A percentile compares a stretch with the other conserved stretches of the same genome.
Conservation (phyloP, 64 coral and sea anemone species). For the Pocillopora damicornis region DNA sequence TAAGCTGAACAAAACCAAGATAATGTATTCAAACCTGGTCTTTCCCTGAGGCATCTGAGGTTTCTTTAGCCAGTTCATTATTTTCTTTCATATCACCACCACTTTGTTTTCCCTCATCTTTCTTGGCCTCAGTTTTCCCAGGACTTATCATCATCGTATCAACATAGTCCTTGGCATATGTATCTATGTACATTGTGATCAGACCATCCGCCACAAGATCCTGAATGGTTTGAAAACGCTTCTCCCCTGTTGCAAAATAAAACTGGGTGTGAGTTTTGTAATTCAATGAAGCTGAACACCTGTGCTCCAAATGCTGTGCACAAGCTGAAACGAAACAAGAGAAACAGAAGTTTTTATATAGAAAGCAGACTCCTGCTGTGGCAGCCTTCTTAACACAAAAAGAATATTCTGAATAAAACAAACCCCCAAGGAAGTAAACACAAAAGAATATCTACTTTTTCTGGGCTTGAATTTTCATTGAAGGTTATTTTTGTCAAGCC, state of each 20-base stretch:
- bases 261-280: neutral
- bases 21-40: slow-evolving; percentile 22
- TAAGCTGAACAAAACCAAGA: neutral
- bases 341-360: neutral
- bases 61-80: slow-evolving; percentile 12
- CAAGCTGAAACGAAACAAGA: slow-evolving; percentile 4
- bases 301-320: neutral
- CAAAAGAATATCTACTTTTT: neutral
- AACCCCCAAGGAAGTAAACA: neutral
- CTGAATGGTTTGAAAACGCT: slow-evolving; percentile 90
- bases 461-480: neutral
- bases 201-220: slow-evolving; percentile 97
- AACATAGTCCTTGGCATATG: slow-evolving; percentile 95
- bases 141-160: slow-evolving; percentile 86
- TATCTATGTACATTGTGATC: slow-evolving; percentile 97
- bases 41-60: neutral
- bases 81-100: slow-evolving; percentile 43
- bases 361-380: slow-evolving; percentile 10
- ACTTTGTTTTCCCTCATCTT: neutral
- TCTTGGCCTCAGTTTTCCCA: slow-evolving; percentile 48
- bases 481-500: neutral
- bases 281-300: neutral
- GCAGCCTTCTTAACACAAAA: neutral
- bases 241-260: slow-evolving; percentile 68
- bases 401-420: neutral